phyloP scores from a whole-genome alignment of 1,140 invertebrate genomes.

The Apis dorsata region DNA sequence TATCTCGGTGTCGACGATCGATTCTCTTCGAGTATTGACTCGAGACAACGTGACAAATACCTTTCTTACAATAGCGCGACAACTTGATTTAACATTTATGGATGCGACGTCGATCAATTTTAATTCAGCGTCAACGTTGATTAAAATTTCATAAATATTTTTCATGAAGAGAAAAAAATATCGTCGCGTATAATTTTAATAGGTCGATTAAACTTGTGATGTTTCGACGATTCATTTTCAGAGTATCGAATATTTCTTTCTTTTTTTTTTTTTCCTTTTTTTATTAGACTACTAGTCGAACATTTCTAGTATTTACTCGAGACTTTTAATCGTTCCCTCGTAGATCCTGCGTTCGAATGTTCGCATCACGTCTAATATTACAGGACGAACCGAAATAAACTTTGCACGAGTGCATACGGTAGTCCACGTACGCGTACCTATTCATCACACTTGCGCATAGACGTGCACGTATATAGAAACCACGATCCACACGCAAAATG shows the following conservation, averaged over 20 bases:
- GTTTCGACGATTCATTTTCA: no score
- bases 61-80: neutral
- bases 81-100: neutral
- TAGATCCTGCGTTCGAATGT: conserved; percentile 19
- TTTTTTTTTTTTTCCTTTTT: no score
- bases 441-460: neutral
- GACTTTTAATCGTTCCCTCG: neutral
- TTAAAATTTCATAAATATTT: neutral
- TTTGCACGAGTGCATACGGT: conserved; percentile 8
- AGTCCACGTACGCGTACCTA: neutral
- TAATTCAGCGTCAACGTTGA: neutral
- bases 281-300: neutral
- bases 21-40: conserved; percentile 19
- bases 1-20: conserved; percentile 20
- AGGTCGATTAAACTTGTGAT: no score
- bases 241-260: neutral
- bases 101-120: neutral
- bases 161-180: no score
- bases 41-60: neutral
- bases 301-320: neutral
- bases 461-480: no score
- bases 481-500: neutral
- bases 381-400: conserved; percentile 54
- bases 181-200: no score
- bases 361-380: conserved; percentile 54